Percentiles rank a stretch among this genome's conserved stretches.
phyloP scores from a whole-genome alignment of 1,140 invertebrate genomes.

The Tetraneura akinire region DNA sequence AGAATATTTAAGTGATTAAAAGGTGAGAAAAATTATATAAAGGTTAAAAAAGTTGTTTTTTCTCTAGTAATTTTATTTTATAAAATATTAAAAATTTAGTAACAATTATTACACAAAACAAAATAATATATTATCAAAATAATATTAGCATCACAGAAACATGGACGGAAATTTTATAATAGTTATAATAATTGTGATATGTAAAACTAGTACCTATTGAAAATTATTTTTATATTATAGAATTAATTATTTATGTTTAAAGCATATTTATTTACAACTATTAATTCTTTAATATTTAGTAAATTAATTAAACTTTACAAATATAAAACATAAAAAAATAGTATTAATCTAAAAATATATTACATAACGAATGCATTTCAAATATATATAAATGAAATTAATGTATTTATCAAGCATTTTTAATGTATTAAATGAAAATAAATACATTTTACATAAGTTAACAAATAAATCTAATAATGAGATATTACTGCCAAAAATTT shows the following conservation, averaged over 20 bases:
- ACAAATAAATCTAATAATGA: conserved; percentile 1
- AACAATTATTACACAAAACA: not conserved
- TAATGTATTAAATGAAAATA: not conserved
- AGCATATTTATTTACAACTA: not conserved
- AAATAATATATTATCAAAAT: not conserved
- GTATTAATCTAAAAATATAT: no score
- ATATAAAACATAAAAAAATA: no score
- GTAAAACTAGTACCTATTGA: not conserved
- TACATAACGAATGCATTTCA: not conserved
- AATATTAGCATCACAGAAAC: conserved; percentile 34
- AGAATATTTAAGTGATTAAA: no score
- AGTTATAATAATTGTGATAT: not conserved
- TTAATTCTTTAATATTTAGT: not conserved
- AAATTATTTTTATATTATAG: not conserved
- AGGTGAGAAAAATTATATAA: no score
- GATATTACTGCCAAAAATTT: not conserved
- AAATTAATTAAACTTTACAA: no score
- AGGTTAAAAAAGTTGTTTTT: no score
- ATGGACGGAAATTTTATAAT: not conserved
- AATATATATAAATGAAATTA: not conserved
- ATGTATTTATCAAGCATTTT: not conserved
- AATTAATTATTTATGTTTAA: not conserved
- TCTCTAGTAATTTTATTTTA: not conserved
- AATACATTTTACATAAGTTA: not conserved
- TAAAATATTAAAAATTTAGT: conserved; percentile 31